Percentiles rank a stretch among this genome's conserved stretches.
phyloP scores from a whole-genome alignment of 2,888 invertebrate species.

The Calliscelio sp. region DNA sequence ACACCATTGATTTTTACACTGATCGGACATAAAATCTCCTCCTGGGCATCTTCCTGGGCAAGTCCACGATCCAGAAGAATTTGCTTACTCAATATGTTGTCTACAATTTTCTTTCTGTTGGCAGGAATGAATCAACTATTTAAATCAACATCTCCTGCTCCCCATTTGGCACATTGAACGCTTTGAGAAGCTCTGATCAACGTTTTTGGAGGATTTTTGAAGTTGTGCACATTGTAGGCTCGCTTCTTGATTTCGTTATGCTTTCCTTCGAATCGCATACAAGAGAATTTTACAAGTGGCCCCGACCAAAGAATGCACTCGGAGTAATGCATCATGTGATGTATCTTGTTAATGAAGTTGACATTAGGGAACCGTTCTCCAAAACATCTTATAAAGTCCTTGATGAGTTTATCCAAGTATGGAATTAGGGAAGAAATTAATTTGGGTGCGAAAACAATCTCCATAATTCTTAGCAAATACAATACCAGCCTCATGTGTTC shows the following conservation, averaged over 20 bases:
- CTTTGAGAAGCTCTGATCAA: slow-evolving; percentile 55
- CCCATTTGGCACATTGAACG: slow-evolving; percentile 66
- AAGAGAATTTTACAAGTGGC: slow-evolving; percentile 61
- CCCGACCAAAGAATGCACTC: slow-evolving; percentile 68
- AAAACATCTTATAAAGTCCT: slow-evolving; percentile 61
- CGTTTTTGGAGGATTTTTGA: slow-evolving; percentile 66
- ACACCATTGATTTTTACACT: slow-evolving; percentile 57
- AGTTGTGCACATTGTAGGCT: slow-evolving; percentile 65
- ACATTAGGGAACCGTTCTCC: slow-evolving; percentile 63
- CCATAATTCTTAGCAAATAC: slow-evolving; percentile 71
- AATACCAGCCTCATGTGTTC: slow-evolving; percentile 68
- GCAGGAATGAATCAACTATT: slow-evolving; percentile 9
- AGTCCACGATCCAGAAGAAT: slow-evolving; percentile 32
- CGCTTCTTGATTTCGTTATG: slow-evolving; percentile 61
- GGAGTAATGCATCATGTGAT: slow-evolving; percentile 66
- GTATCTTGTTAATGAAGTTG: slow-evolving; percentile 67
- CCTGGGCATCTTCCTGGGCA: slow-evolving; percentile 35
- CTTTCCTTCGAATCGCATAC: slow-evolving; percentile 54
- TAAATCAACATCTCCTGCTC: slow-evolving; percentile 53
- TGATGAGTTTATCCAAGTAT: slow-evolving; percentile 60
- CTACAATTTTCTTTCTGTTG: slow-evolving; percentile 43
- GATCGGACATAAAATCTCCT: slow-evolving; percentile 38
- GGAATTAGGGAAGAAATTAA: slow-evolving; percentile 48
- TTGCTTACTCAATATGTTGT: slow-evolving; percentile 42
- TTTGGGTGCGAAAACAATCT: slow-evolving; percentile 68